phyloP scores from a whole-genome alignment of 1,140 invertebrate species.

The Notospermus geniculatus region DNA sequence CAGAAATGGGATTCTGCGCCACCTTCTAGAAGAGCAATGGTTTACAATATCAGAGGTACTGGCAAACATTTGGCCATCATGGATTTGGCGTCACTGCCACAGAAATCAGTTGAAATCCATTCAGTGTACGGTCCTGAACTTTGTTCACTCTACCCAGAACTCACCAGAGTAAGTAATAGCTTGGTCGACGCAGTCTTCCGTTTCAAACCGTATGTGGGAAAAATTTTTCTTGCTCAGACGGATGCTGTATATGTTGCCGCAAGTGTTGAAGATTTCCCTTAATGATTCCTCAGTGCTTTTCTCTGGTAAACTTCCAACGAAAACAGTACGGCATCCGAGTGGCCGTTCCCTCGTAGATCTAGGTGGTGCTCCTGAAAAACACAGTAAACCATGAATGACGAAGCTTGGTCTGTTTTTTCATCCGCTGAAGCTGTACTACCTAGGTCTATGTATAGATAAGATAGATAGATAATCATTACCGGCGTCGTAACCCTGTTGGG shows the following conservation, averaged over 20 bases:
- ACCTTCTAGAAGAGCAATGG: too few species aligned
- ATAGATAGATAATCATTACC: too few species aligned
- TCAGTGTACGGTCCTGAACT: too few species aligned
- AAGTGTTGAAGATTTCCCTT: constrained; percentile 82
- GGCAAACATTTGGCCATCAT: too few species aligned
- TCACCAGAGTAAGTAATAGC: constrained; percentile 79
- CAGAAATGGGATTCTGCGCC: too few species aligned
- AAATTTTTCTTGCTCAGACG: constrained; percentile 93
- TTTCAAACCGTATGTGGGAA: constrained; percentile 88
- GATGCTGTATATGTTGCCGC: constrained; percentile 85
- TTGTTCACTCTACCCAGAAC: constrained; percentile 3
- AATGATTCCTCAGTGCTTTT: constrained; percentile 84
- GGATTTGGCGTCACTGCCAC: too few species aligned
- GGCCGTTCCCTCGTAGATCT: constrained; percentile 79
- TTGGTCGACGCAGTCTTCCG: constrained; percentile 80
- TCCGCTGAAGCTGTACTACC: too few species aligned
- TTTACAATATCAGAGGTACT: too few species aligned
- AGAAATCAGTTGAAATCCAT: too few species aligned
- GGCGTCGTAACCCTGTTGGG: too few species aligned
- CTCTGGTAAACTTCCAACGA: constrained; percentile 90
- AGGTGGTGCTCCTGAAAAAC: constrained; percentile 66
- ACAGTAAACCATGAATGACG: constrained; percentile 6
- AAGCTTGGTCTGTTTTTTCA: too few species aligned
- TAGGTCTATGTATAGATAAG: too few species aligned
- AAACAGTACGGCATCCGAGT: constrained; percentile 87